A percentile compares a stretch with the other conserved stretches of the same genome.
These are phyloP conservation scores for Drosophila ambigua DNA, from an alignment of 1,140 invertebrate genomes.

Conservation along the genomic window DNA sequence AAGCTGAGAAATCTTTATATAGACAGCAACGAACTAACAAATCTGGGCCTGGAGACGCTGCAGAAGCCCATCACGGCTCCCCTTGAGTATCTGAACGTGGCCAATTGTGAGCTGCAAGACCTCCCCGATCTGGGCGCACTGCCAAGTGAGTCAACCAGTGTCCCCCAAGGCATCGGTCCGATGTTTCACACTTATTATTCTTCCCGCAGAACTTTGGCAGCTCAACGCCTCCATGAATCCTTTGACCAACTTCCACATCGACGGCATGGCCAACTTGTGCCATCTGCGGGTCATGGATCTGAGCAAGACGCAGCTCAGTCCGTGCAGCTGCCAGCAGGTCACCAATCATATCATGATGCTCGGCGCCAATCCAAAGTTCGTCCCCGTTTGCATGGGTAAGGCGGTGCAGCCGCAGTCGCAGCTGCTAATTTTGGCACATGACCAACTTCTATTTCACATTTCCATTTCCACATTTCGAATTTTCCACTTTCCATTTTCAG, in stretches of 20 bases:
- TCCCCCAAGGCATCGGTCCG: neutral
- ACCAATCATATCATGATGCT: constrained; percentile 67
- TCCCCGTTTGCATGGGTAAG: constrained; percentile 79
- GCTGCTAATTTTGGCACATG: constrained; percentile 71
- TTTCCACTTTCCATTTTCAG: constrained; percentile 44
- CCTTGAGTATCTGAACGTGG: constrained; percentile 85
- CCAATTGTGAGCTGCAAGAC: constrained; percentile 85
- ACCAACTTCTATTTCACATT: constrained; percentile 46
- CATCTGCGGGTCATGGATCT: constrained; percentile 77
- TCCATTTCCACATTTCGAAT: no score
- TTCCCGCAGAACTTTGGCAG: constrained; percentile 70
- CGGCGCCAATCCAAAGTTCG: constrained; percentile 62
- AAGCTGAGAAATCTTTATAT: constrained; percentile 86
- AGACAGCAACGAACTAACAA: constrained; percentile 85
- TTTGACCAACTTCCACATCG: constrained; percentile 56
- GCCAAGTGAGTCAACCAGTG: constrained; percentile 70
- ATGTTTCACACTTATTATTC: neutral
- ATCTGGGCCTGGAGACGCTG: constrained; percentile 80
- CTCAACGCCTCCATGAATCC: constrained; percentile 79
- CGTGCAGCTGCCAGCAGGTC: constrained; percentile 74
- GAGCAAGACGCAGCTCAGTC: constrained; percentile 56
- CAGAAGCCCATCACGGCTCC: constrained; percentile 85
- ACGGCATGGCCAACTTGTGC: constrained; percentile 71
- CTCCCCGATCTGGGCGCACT: constrained; percentile 85
- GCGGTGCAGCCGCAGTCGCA: constrained; percentile 23